A percentile compares a stretch with the other conserved stretches of the same genome.
These are phyloP conservation scores for Diadema setosum DNA, from an alignment of 35 echinoderm and acorn worm species.

Conservation along the genomic window DNA sequence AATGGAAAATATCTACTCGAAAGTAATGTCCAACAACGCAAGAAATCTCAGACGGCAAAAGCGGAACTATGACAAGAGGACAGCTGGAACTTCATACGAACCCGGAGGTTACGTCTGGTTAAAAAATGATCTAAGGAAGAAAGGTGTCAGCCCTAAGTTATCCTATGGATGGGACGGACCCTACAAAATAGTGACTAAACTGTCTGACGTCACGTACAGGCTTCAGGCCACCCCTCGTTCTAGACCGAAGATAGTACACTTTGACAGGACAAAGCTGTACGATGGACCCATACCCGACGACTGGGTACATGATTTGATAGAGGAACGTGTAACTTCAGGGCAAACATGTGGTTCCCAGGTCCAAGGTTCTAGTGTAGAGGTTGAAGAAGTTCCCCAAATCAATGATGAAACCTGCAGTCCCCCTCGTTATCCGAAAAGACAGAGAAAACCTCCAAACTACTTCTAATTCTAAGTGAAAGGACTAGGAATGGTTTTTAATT, in stretches of 20 bases:
- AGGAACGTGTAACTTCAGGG: too few relatives aligned
- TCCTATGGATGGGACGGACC: constrained; percentile 22
- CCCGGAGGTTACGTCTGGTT: background rate
- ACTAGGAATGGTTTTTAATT: too few relatives aligned
- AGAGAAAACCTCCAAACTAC: too few relatives aligned
- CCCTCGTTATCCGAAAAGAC: too few relatives aligned
- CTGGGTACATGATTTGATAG: too few relatives aligned
- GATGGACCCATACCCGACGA: background rate
- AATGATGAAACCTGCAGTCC: too few relatives aligned
- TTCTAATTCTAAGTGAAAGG: too few relatives aligned
- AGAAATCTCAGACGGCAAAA: background rate
- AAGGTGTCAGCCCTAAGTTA: constrained; percentile 33
- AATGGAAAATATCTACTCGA: background rate
- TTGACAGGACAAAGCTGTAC: constrained; percentile 5
- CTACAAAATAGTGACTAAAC: background rate
- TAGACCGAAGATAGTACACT: constrained; percentile 31
- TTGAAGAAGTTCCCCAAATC: too few relatives aligned
- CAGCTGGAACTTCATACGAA: background rate
- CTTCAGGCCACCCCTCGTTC: background rate
- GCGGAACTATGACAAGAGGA: background rate
- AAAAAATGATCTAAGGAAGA: constrained; percentile 7
- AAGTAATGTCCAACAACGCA: background rate
- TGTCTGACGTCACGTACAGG: constrained; percentile 33
- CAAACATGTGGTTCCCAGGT: too few relatives aligned
- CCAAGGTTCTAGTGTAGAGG: too few relatives aligned